Base-by-base conservation (phyloP, 2,113 vertebrate genomes). In the Ceratotherium simum region DNA sequence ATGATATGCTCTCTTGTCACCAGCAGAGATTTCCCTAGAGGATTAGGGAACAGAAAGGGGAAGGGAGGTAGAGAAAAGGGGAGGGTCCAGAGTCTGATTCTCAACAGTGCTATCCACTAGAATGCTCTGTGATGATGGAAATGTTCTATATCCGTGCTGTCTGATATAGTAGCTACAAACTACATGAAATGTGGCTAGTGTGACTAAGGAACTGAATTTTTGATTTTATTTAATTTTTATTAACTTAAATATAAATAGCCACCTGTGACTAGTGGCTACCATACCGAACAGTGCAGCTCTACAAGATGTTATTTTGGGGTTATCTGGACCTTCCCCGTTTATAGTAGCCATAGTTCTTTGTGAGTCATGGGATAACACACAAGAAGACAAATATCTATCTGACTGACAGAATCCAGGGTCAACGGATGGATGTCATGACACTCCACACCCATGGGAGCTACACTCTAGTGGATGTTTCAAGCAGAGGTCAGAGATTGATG, bases 221-320 rank as follows among this genome's bases (percentile, higher is more conserved):
- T 65, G 20, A 64, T 64, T 83, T 76, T 39, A 70, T 60, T 70
- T 86, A 31, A 90, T 72, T 69, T 75, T 27, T 83, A 54, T 76
- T 81, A 54, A 93, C 54, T 75, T 91, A 72, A 93, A 36, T 73
- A 42, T 56, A 92, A 95, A 64, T 27, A 79, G 12, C 11, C 17
- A 72, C 12, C 1, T 6, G 58, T 67, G 80, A 90, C 33, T 58
- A 11, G 56, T 4, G 60, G 36, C 79, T 23, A 29, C 42, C 42
- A 2, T 14, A 69, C 9, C 46, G n/a, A 51, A 76, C 9, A 48
- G 3, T 16, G 1, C 3, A 20, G 54, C 31, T 56, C 75, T 90
- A 5, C 13, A 51, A 18, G 42, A 58, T 51, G 3, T 25, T 51
- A 58, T 14, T 46, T 27, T 64, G 78, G 39, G 36, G 7, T 33